Evolutionary conservation across 92 coral and sea anemone species (phyloP).

Genomic region (Blastomussa wellsi): DNA sequence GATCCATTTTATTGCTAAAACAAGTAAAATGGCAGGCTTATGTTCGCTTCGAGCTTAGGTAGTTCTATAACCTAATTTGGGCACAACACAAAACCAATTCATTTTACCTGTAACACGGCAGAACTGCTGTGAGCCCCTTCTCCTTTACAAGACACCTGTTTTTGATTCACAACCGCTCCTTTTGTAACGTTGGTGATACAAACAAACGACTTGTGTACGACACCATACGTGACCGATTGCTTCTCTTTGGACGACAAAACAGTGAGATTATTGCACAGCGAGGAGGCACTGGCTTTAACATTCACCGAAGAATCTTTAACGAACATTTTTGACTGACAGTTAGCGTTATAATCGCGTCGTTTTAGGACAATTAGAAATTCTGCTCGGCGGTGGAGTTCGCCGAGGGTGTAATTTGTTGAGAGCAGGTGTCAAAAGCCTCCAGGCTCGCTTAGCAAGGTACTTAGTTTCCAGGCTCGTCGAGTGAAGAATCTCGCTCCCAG

Average conservation of each 20-base stretch:
- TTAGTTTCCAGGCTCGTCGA: constrained; percentile 31
- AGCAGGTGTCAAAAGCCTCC: constrained; percentile 34
- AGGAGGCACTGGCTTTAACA: constrained; percentile 88
- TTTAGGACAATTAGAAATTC: neutral
- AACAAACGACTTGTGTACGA: constrained; percentile 95
- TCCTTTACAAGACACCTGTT: constrained; percentile 93
- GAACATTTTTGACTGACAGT: constrained; percentile 67
- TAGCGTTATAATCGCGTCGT: neutral
- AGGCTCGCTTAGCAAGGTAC: constrained; percentile 4
- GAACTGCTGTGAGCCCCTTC: constrained; percentile 85
- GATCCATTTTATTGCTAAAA: neutral
- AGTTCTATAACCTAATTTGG: neutral
- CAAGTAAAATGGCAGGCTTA: neutral
- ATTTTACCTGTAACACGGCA: constrained; percentile 84
- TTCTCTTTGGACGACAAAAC: constrained; percentile 73
- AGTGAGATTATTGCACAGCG: constrained; percentile 87
- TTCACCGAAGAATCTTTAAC: constrained; percentile 74
- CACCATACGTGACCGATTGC: constrained; percentile 76
- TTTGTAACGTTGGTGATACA: constrained; percentile 84
- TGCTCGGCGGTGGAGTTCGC: neutral
- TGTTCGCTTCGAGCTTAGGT: neutral
- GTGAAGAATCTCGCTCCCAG: no score
- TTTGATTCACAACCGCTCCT: constrained; percentile 70
- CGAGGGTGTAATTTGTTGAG: neutral
- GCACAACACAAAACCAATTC: neutral